phyloP scores from a whole-genome alignment of 2,113 vertebrate species.

The Chaetops frenatus region DNA sequence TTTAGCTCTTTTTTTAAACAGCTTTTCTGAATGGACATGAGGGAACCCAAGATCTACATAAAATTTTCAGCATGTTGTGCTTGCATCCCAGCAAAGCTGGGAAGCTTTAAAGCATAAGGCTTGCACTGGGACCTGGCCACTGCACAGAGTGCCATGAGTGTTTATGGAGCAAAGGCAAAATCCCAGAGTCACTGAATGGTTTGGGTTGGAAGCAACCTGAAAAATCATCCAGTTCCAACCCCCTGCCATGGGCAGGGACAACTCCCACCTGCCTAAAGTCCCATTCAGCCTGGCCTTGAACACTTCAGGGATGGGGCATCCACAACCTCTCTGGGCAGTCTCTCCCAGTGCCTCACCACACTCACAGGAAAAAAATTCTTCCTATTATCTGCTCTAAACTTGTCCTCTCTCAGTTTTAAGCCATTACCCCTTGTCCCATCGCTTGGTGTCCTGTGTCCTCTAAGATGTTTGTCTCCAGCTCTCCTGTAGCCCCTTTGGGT shows the following conservation, averaged over 20 bases:
- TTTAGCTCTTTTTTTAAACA: not conserved
- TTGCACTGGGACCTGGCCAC: not conserved
- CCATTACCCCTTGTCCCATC: too few relatives aligned
- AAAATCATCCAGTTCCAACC: not conserved
- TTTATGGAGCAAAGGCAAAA: not conserved
- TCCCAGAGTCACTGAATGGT: too few relatives aligned
- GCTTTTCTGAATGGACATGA: not conserved
- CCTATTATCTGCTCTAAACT: not conserved
- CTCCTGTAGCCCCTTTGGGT: not conserved
- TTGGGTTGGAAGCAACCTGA: not conserved
- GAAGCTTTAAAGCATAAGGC: not conserved
- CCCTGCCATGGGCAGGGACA: not conserved
- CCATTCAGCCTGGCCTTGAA: not conserved
- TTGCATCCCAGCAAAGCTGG: not conserved
- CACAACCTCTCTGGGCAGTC: not conserved
- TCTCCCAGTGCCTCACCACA: not conserved
- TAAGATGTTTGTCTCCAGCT: not conserved
- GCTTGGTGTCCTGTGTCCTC: fast-evolving
- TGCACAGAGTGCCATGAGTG: fast-evolving
- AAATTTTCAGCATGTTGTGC: not conserved
- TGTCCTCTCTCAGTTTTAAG: not conserved
- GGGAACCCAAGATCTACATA: not conserved
- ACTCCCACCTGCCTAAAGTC: not conserved
- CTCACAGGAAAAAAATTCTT: not conserved
- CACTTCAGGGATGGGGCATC: not conserved